Base-by-base conservation (phyloP, 1,140 invertebrate genomes). In the Nebria ingens region DNA sequence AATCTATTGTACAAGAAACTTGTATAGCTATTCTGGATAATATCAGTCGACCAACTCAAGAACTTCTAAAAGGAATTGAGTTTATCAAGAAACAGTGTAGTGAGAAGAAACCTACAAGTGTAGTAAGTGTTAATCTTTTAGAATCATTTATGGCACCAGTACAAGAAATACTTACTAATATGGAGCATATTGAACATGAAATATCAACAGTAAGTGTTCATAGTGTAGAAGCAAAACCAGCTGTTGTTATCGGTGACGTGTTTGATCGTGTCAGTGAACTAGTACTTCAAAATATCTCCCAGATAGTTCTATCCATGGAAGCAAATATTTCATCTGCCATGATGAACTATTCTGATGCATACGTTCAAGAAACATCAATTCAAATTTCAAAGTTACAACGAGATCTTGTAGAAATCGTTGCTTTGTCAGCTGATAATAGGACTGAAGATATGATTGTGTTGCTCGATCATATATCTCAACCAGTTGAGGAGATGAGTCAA, bases 11-110 rank as follows among this genome's bases (percentile, higher is more conserved):
- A 20, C 74, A 77, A 58, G 74, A 77, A 56, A 63, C 77, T 11
- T 71, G 75, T 49, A 67, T 73, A 61, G 71, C 73, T 15, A 67
- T 78, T 50, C 62, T 78, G 17, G 75, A 79, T 54, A 72, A 73
- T 56, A 69, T 79, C 0, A 69, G 68, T 1, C 66, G 71, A 19
- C 74, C 76, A 1, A 64, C 78, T 4, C 69, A 71, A 54, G 72
- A 78, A 57, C 63, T 78, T 1, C 70, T 73, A 13, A 76, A 73
- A 61, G 69, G 70, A 2, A 56, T 77, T 19, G 70, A 76, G 57
- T 62, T 69, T 1, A 71, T 78, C 6, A 62, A 61, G 56, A 57
- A 59, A 23, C 58, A 59, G 52, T 54, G 59, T 34, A 53, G 58
- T 11, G 45, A 51, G 13, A 60, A 63, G 19, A 53, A 58, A 40